Evolutionary conservation across 2,113 vertebrate species (phyloP).

Genomic region (Pontoporia blainvillei): DNA sequence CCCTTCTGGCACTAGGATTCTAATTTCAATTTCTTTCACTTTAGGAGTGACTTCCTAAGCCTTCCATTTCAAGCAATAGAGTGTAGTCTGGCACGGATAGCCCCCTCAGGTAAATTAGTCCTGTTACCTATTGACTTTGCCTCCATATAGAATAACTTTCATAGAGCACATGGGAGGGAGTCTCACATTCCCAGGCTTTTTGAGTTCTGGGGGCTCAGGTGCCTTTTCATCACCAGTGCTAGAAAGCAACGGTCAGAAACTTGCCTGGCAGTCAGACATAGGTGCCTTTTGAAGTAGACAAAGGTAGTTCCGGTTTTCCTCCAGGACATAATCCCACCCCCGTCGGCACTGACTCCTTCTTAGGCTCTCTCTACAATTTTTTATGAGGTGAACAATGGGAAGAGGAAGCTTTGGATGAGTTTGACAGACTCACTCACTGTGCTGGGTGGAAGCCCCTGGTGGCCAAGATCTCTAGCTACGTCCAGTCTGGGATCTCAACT

Average conservation of each 20-base stretch:
- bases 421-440: conserved; percentile 87
- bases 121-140: background rate
- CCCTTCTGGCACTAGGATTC: background rate
- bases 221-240: background rate
- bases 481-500: conserved; percentile 80
- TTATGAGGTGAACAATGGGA: conserved; percentile 84
- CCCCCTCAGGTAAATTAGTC: conserved; percentile 82
- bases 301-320: background rate
- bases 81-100: conserved; percentile 88
- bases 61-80: conserved; percentile 96
- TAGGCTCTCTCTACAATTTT: background rate
- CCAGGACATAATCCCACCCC: background rate
- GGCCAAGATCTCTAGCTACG: conserved; percentile 90
- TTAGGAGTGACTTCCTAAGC: conserved; percentile 94
- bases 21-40: conserved; percentile 40
- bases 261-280: background rate
- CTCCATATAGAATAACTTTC: background rate
- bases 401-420: conserved; percentile 86
- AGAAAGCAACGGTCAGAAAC: background rate
- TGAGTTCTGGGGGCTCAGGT: background rate
- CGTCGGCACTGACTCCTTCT: background rate
- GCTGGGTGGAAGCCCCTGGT: conserved; percentile 87
- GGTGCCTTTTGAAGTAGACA: background rate
- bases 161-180: background rate
- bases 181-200: background rate